Evolutionary conservation across 1,140 invertebrate species (phyloP), one percentile per base, ranked within the genome.

Genomic region (Hetaerina americana): DNA sequence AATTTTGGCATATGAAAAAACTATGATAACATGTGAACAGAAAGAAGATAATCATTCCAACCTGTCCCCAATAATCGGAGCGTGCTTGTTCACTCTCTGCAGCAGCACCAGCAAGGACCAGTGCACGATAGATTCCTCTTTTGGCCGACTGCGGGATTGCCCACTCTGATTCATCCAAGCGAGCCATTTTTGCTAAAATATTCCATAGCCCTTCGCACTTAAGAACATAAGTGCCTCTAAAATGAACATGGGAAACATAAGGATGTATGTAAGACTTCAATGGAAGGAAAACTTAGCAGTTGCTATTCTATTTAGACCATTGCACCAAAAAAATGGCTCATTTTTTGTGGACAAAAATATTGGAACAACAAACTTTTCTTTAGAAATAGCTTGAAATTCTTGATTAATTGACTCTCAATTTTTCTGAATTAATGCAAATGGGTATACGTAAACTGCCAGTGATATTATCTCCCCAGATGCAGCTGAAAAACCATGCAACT

Each of bases 71-170:
- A n/a, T 57, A 57, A 3, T 57, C 40, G 22, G 40, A 57, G 22
- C 40, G 40, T 18, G 40, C 40, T 57, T 57, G 40, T 10, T 57
- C 40, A 57, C 10, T 57, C 22, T 80, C 77, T 49, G 83, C 75
- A 8, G 80, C 78, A 27, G 75, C 74, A 26, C 83, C 85, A 25
- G 83, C 82, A 68, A 84, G 77, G 49, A 85, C 78, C 68, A 87
- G 81, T 10, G 84, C 83, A 72, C 81, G 81, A 78, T 82, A 86
- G 1, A 88, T 74, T 15, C 84, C 85, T 72, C 83, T 78, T 74
- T 84, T 84, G 1, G 84, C 81, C 27, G 77, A 73, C n/a, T 79
- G 79, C 3, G 84, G 83, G n/a, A 86, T 77, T 70, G 80, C 75
- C 40, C 40, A 57, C 22, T 57, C 40, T 5, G 40, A 57, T 12